Evolutionary conservation across 2,797 vertebrate genomes (phyloP).

Genomic region (Intellagama lesueurii): DNA sequence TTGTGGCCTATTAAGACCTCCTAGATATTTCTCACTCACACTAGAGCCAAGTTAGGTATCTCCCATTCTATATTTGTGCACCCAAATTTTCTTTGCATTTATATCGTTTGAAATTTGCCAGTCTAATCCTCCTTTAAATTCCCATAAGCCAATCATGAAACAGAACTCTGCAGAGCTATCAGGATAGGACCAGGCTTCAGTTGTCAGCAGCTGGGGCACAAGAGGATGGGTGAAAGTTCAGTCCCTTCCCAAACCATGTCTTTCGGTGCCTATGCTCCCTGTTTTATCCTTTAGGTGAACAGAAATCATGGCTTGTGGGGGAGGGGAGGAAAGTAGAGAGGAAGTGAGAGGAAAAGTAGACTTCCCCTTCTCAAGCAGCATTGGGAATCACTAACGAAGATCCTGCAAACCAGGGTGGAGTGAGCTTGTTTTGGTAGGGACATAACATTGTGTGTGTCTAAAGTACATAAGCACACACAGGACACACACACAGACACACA

Average conservation of each 20-base stretch:
- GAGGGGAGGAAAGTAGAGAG: too few species aligned
- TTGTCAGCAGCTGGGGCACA: neutral
- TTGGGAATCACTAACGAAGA: too few species aligned
- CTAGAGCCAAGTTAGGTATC: too few species aligned
- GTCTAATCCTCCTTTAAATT: neutral
- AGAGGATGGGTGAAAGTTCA: neutral
- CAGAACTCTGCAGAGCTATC: neutral
- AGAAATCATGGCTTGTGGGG: neutral
- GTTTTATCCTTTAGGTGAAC: neutral
- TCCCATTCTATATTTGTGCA: too few species aligned
- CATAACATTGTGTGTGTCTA: too few species aligned
- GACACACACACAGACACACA: neutral
- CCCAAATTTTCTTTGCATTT: too few species aligned
- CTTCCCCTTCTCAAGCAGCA: neutral
- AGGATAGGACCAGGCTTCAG: neutral
- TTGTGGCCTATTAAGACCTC: too few species aligned
- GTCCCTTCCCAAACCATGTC: neutral
- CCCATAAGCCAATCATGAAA: neutral
- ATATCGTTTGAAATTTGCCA: too few species aligned
- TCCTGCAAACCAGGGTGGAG: neutral
- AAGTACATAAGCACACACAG: too few species aligned
- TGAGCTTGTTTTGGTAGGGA: too few species aligned
- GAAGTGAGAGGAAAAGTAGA: neutral
- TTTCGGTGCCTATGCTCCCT: neutral
- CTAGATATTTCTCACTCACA: too few species aligned